A percentile compares a stretch with the other conserved stretches of the same genome.
Evolutionary conservation across 2,888 invertebrate genomes (phyloP).

Genomic region (Xylota segnis): DNA sequence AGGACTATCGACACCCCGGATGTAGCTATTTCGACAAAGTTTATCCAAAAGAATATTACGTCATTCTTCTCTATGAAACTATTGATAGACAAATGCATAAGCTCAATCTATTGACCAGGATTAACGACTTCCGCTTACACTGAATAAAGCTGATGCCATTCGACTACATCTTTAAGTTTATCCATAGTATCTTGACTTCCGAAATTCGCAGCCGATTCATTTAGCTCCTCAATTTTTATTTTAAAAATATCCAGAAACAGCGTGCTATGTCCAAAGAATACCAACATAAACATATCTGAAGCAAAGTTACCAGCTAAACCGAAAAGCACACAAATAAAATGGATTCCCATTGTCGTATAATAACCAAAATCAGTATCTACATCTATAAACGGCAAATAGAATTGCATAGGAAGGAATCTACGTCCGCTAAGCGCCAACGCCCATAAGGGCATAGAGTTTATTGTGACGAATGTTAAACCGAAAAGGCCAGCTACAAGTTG

Average conservation of each 20-base stretch:
- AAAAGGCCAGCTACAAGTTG: slow-evolving; percentile 46
- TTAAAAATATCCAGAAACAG: slow-evolving; percentile 67
- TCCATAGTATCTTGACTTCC: neutral
- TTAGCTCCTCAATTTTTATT: slow-evolving; percentile 63
- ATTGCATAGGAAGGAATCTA: slow-evolving; percentile 65
- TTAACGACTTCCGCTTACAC: slow-evolving; percentile 46
- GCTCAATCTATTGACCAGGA: neutral
- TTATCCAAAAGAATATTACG: slow-evolving; percentile 37
- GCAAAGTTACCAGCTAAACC: slow-evolving; percentile 73
- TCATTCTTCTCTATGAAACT: slow-evolving; percentile 29
- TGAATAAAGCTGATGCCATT: slow-evolving; percentile 75
- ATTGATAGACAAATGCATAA: neutral
- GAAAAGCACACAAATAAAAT: slow-evolving; percentile 66
- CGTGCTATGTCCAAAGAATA: slow-evolving; percentile 58
- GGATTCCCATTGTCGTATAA: slow-evolving; percentile 60
- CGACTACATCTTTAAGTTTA: slow-evolving; percentile 53
- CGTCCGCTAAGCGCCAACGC: slow-evolving; percentile 46
- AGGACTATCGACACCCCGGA: slow-evolving; percentile 38
- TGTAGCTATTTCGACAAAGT: slow-evolving; percentile 61
- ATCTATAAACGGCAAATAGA: slow-evolving; percentile 70
- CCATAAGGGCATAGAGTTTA: slow-evolving; percentile 46
- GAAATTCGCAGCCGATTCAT: slow-evolving; percentile 5
- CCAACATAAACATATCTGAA: slow-evolving; percentile 67
- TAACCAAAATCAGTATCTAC: slow-evolving; percentile 65
- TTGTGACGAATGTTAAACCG: neutral